Conservation (phyloP, 2,797 vertebrate species). For the Cirrhinus mrigala region DNA sequence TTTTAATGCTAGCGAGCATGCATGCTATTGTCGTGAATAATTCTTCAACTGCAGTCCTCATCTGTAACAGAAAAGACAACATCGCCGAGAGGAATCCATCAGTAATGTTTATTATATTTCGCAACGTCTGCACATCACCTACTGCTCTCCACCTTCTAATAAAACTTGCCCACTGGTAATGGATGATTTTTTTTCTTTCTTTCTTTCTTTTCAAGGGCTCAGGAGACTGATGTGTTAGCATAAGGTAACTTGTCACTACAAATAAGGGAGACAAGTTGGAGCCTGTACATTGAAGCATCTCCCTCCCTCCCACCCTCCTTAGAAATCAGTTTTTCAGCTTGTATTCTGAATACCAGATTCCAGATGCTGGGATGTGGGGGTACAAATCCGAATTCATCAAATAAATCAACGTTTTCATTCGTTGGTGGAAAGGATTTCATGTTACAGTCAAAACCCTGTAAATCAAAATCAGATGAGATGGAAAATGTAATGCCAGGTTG, state of each 20-base stretch:
- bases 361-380: neutral
- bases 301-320: neutral
- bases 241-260: slow-evolving; percentile 57
- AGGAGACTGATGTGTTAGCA: slow-evolving; percentile 60
- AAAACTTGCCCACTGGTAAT: slow-evolving; percentile 61
- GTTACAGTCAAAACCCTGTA: slow-evolving; percentile 34
- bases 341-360: slow-evolving; percentile 12
- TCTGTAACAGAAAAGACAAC: slow-evolving; percentile 50
- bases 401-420: slow-evolving; percentile 22
- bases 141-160: slow-evolving; percentile 54
- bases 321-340: slow-evolving; percentile 22
- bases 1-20: slow-evolving; percentile 70
- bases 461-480: slow-evolving; percentile 62
- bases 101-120: slow-evolving; percentile 64
- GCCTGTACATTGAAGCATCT: slow-evolving; percentile 53
- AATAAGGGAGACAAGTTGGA: slow-evolving; percentile 59
- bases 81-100: slow-evolving; percentile 64
- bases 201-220: slow-evolving; percentile 51
- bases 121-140: slow-evolving; percentile 55
- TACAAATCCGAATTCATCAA: neutral
- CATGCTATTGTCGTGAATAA: slow-evolving; percentile 70
- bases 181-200: slow-evolving; percentile 51
- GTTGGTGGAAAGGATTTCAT: slow-evolving; percentile 28
- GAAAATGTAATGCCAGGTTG: slow-evolving; percentile 30
- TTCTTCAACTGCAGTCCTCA: slow-evolving; percentile 59